These are phyloP conservation scores for Ctenodactylus gundi DNA, from an alignment of 2,113 vertebrate species.

Conservation along the genomic window DNA sequence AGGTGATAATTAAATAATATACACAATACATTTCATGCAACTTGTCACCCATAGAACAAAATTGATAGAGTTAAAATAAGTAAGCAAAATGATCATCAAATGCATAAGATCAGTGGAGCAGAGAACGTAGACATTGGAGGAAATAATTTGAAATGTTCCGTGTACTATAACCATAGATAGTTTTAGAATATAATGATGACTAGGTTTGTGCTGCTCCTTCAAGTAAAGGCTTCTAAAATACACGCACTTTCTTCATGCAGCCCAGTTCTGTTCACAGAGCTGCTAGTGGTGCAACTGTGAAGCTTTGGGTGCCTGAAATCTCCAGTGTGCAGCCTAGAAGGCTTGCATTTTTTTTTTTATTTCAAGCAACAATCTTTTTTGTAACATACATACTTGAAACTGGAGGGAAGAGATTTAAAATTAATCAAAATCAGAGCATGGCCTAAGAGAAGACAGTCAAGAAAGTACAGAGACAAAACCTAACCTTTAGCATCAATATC, in stretches of 20 bases:
- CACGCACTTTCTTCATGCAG: neutral
- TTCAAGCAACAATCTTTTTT: neutral
- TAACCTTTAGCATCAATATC: neutral
- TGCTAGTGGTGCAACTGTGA: neutral
- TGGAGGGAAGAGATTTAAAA: neutral
- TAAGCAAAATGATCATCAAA: neutral
- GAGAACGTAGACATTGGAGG: neutral
- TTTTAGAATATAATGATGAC: neutral
- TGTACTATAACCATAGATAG: neutral
- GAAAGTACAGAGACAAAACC: neutral
- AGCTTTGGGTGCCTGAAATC: neutral
- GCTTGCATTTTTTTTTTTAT: neutral
- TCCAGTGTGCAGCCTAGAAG: neutral
- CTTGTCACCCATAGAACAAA: neutral
- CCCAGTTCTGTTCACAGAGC: neutral
- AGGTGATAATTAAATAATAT: neutral
- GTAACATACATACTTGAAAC: neutral
- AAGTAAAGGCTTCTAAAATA: neutral
- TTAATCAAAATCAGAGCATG: conserved; percentile 17
- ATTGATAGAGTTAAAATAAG: neutral
- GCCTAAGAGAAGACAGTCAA: conserved; percentile 33
- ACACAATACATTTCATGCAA: neutral
- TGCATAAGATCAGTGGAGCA: neutral
- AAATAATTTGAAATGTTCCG: neutral
- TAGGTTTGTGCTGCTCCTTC: neutral